phyloP scores from a whole-genome alignment of 2,113 vertebrate species.

The Abramis brama region DNA sequence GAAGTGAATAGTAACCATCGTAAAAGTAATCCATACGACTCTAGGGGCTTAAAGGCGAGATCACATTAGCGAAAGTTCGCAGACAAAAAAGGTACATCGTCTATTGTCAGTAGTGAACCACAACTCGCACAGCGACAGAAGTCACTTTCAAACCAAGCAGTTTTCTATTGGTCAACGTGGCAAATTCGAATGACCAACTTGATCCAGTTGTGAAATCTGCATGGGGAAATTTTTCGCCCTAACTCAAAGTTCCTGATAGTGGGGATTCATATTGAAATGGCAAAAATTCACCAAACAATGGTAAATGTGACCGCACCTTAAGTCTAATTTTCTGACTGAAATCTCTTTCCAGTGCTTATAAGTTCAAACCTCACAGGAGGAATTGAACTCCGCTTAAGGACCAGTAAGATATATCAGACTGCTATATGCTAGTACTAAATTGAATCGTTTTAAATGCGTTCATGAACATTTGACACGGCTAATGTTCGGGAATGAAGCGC shows the following conservation, averaged over 20 bases:
- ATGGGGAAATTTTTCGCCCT: neutral
- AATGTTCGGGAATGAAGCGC: conserved; percentile 19
- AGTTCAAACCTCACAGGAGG: neutral
- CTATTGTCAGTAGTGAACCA: neutral
- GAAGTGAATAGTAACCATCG: too few relatives aligned
- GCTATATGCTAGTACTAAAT: neutral
- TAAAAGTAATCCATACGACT: too few relatives aligned
- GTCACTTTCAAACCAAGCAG: neutral
- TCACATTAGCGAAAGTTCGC: neutral
- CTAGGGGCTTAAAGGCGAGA: neutral
- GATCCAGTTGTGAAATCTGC: neutral
- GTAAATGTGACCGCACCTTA: neutral
- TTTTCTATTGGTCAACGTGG: neutral
- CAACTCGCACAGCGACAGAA: neutral
- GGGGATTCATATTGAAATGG: neutral
- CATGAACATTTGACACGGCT: neutral
- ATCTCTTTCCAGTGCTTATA: neutral
- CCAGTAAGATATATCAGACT: neutral
- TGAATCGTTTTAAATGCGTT: conserved; percentile 1
- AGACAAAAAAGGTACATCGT: neutral
- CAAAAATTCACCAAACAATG: neutral
- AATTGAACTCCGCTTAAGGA: neutral
- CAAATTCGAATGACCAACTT: neutral
- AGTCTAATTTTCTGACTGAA: neutral
- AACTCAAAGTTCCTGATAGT: neutral